Evolutionary conservation across 2,797 vertebrate genomes (phyloP).

Genomic region (Pangasius mekongensis): DNA sequence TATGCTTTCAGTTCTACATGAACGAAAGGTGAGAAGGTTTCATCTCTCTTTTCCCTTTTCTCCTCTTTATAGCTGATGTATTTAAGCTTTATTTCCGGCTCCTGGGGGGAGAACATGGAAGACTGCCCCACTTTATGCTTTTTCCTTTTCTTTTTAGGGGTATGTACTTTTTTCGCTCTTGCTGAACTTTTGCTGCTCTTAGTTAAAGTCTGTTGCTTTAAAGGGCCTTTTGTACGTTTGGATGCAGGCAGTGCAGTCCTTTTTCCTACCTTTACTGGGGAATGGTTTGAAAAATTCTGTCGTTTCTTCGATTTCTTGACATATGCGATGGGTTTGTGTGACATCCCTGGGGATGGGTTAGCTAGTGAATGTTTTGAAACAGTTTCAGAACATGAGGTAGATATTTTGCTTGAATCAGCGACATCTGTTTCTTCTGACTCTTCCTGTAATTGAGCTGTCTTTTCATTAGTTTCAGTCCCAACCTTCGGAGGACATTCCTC

Average conservation of each 20-base stretch:
- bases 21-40: slow-evolving; percentile 74
- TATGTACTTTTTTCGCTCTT: slow-evolving; percentile 45
- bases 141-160: slow-evolving; percentile 67
- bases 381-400: slow-evolving; percentile 72
- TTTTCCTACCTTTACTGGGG: slow-evolving; percentile 29
- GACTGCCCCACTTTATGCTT: slow-evolving; percentile 50
- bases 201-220: slow-evolving; percentile 51
- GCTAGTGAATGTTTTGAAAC: slow-evolving; percentile 56
- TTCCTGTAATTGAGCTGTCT: slow-evolving; percentile 44
- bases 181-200: slow-evolving; percentile 42
- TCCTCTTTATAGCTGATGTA: slow-evolving; percentile 76
- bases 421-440: slow-evolving; percentile 56
- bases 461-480: slow-evolving; percentile 55
- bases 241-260: slow-evolving; percentile 32
- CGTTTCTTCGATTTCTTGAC: slow-evolving; percentile 50
- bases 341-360: slow-evolving; percentile 53
- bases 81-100: slow-evolving; percentile 79
- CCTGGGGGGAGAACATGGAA: slow-evolving; percentile 73
- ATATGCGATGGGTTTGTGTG: slow-evolving; percentile 7
- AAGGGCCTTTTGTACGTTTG: slow-evolving; percentile 63
- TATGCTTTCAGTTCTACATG: slow-evolving; percentile 61
- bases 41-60: slow-evolving; percentile 65
- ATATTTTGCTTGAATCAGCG: slow-evolving; percentile 61
- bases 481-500: slow-evolving; percentile 43
- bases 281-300: slow-evolving; percentile 42